Conservation (phyloP, 2,113 vertebrate species). For the Beaufortia kweichowensis region DNA sequence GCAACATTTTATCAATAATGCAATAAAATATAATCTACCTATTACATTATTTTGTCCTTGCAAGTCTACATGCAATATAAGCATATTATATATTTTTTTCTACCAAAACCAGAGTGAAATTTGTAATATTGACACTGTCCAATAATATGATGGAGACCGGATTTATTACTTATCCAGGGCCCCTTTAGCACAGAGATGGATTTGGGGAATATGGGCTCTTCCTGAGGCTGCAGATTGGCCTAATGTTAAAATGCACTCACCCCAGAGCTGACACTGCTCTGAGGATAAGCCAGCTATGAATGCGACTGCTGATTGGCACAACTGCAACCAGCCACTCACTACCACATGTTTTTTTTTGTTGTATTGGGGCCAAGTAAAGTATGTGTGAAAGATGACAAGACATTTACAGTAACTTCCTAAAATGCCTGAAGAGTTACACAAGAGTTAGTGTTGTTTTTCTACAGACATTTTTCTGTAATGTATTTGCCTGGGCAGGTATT, state of each 20-base stretch:
- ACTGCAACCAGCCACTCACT: conserved; percentile 45
- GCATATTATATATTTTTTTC: not conserved
- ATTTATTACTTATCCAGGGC: not conserved
- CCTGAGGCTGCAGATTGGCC: conserved; percentile 50
- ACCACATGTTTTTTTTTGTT: conserved; percentile 56
- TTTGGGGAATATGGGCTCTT: conserved; percentile 46
- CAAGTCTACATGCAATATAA: not conserved
- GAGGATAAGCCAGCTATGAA: conserved; percentile 71
- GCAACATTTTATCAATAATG: too few relatives aligned
- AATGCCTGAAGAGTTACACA: not conserved
- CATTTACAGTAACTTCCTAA: conserved; percentile 57
- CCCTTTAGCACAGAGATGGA: conserved; percentile 37
- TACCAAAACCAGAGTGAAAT: not conserved
- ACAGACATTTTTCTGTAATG: not conserved
- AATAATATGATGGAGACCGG: not conserved
- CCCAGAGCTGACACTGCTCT: conserved; percentile 68
- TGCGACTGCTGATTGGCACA: conserved; percentile 74
- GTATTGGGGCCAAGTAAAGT: conserved; percentile 51
- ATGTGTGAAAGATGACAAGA: conserved; percentile 42
- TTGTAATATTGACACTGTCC: too few relatives aligned
- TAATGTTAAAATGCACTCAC: conserved; percentile 62
- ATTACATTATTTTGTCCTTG: not conserved
- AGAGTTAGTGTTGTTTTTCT: not conserved
- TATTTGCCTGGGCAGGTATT: not conserved
- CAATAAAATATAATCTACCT: not conserved